Conservation (phyloP, 2,888 invertebrate genomes). For the Cenopis cana region DNA sequence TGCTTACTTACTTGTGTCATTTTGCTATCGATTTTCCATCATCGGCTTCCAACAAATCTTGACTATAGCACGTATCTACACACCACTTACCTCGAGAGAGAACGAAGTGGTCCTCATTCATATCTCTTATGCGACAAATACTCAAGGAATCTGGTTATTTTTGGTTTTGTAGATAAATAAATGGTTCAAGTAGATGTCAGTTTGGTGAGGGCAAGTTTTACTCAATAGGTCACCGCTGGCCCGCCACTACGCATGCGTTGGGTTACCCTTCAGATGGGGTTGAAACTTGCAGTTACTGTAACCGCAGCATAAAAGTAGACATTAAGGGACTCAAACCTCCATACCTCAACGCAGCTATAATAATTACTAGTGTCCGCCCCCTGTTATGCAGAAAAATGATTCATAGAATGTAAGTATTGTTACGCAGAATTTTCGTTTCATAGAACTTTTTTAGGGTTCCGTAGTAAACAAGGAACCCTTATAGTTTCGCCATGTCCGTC, state of each 20-base stretch:
- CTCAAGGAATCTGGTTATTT: slow-evolving; percentile 66
- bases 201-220: slow-evolving; percentile 29
- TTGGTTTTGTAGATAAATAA: slow-evolving; percentile 47
- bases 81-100: slow-evolving; percentile 90
- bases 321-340: background rate
- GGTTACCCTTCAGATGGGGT: slow-evolving; percentile 41
- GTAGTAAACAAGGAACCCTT: too few species aligned
- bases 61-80: slow-evolving; percentile 44
- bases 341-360: too few species aligned
- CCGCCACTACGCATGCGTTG: slow-evolving; percentile 62
- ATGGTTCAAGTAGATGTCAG: slow-evolving; percentile 28
- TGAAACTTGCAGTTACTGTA: slow-evolving; percentile 34
- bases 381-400: too few species aligned
- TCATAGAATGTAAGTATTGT: too few species aligned
- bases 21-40: slow-evolving; percentile 75
- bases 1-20: slow-evolving; percentile 69
- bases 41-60: slow-evolving; percentile 53
- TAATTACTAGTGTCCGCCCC: too few species aligned
- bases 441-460: too few species aligned
- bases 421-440: too few species aligned
- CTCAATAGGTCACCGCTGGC: slow-evolving; percentile 48
- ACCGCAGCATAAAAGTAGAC: background rate
- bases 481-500: too few species aligned
- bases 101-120: slow-evolving; percentile 96
- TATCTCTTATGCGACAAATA: slow-evolving; percentile 85